Base-by-base conservation (phyloP, 2,113 vertebrate species). In the Heterotilapia buettikoferi region DNA sequence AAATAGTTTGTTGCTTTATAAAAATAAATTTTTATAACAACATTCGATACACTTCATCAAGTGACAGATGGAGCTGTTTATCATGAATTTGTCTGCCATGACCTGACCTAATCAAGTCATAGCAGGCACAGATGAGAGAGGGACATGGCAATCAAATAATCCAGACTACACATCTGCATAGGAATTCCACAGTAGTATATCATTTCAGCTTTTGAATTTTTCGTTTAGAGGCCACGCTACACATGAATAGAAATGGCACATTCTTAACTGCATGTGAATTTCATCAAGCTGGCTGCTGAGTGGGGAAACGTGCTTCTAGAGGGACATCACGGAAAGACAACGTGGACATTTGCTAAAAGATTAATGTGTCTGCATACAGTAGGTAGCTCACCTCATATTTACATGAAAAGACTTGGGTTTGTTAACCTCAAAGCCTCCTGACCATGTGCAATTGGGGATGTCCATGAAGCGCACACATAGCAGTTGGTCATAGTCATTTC, bases 341-440 rank as follows among this genome's bases (percentile, higher is more conserved):
- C 63, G 14, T 7, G 10, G 66, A 71, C 66, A 71, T 43, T 43
- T 47, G 14, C 68, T 76, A 26, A 47, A 26, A 76, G 68, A 76
- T 47, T 29, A 18, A 73, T 76, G 71, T 19, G 29, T 78, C 26
- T 31, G 9, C 47, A 76, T 50, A 50, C 26, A 78, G 71, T 12
- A 31, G 9, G 43, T 47, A 21, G 16, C 80, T 88, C 91, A 99
- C 99, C 99, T 99, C 98, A 99, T 99, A 86, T 99, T 99, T 93
- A 99, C 96, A 85, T 99, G 98, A 91, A 99, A 99, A 0, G 98
- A 99, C 93, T 96, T 99, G 24, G 97, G 98, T 91, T 99, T 99
- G 96, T 98, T 99, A 96, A 99, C 97, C 91, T 99, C 97, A 36
- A 99, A 99, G 87, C 98, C 99, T 45, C 99, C 99, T 3, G 98